Conservation (phyloP, 2,797 vertebrate species). For the Argentina silus region DNA sequence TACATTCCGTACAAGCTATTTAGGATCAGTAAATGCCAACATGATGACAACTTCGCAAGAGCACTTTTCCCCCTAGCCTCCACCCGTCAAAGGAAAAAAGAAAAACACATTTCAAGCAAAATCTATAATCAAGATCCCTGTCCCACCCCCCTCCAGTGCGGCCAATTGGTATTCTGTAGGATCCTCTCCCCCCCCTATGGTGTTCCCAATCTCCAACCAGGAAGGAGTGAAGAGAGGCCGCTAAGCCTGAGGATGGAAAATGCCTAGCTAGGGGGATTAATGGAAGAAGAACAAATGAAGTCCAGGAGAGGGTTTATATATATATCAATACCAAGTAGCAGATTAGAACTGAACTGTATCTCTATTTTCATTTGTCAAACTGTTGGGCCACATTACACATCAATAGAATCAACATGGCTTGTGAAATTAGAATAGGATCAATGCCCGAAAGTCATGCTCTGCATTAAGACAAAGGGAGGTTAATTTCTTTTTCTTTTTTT, state of each 20-base stretch:
- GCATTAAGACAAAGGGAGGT: conserved; percentile 40
- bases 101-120: conserved; percentile 74
- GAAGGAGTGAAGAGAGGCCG: conserved; percentile 77
- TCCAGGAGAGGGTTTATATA: conserved; percentile 77
- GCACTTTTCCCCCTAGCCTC: conserved; percentile 38
- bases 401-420: conserved; percentile 50
- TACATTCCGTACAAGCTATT: conserved; percentile 43
- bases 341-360: conserved; percentile 60
- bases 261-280: conserved; percentile 80
- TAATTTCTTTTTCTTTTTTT: conserved; percentile 5
- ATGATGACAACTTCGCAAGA: conserved; percentile 41
- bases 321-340: conserved; percentile 77
- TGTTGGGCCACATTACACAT: conserved; percentile 62
- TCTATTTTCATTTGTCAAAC: conserved; percentile 65
- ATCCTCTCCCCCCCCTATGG: conserved; percentile 77
- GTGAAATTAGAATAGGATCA: conserved; percentile 63
- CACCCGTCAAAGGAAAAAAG: conserved; percentile 33
- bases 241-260: conserved; percentile 79
- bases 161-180: conserved; percentile 84
- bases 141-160: conserved; percentile 74
- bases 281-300: conserved; percentile 82
- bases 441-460: conserved; percentile 46
- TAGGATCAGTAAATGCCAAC: conserved; percentile 56
- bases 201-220: conserved; percentile 81
- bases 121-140: conserved; percentile 83